Conservation (phyloP, 2,113 vertebrate genomes). For the Aythya baeri region DNA sequence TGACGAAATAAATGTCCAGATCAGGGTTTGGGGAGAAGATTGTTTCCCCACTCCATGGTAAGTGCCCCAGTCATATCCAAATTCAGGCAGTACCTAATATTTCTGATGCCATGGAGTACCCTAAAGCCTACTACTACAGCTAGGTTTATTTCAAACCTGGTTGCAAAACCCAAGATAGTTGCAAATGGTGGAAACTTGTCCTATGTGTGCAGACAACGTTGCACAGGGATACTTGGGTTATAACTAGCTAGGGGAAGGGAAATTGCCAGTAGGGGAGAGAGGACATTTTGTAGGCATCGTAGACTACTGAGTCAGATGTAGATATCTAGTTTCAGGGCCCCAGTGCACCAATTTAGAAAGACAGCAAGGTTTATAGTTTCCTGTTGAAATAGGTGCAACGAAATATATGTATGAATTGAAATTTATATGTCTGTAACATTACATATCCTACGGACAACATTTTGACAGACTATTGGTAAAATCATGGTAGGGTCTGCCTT, state of each 20-base stretch:
- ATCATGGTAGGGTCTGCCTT: background rate
- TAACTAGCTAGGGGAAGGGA: background rate
- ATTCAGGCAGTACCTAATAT: background rate
- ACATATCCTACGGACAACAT: background rate
- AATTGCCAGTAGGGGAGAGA: background rate
- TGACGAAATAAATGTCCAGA: background rate
- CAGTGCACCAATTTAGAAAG: background rate
- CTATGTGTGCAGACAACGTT: background rate
- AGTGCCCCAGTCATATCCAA: background rate
- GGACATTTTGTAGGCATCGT: background rate
- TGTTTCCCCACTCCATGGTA: background rate
- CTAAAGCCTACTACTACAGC: background rate
- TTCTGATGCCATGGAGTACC: background rate
- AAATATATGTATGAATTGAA: background rate
- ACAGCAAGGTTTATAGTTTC: background rate
- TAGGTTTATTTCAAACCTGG: background rate
- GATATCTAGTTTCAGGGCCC: background rate
- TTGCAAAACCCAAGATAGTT: background rate
- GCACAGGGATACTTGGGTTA: background rate
- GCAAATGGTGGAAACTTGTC: background rate
- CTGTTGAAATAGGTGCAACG: background rate
- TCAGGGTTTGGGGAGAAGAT: background rate
- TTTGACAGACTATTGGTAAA: background rate
- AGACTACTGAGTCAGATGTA: background rate
- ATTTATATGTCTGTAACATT: background rate